Evolutionary conservation across 2,797 vertebrate species (phyloP).

Genomic region (Hydrocynus forskahlii): DNA sequence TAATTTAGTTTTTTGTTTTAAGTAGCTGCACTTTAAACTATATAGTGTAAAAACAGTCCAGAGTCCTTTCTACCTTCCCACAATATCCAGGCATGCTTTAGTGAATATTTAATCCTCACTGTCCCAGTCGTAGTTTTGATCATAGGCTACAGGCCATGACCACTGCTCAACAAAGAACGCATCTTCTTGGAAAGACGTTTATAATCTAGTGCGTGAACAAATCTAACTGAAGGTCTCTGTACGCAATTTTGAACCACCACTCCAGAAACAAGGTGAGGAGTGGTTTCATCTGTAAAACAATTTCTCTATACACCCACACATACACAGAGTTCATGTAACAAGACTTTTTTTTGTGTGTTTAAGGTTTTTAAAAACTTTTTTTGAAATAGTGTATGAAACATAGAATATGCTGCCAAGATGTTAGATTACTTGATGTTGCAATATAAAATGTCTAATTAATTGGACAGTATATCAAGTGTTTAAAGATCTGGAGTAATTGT

Average conservation of each 20-base stretch:
- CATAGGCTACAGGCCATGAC: neutral
- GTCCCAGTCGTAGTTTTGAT: neutral
- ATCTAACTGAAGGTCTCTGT: neutral
- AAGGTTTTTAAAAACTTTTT: too few relatives aligned
- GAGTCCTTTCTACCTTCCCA: neutral
- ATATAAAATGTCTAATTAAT: too few relatives aligned
- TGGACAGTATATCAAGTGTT: too few relatives aligned
- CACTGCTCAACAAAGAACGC: neutral
- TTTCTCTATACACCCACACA: neutral
- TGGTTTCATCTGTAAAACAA: neutral
- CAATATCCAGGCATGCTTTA: neutral
- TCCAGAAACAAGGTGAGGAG: neutral
- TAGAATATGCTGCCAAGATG: too few relatives aligned
- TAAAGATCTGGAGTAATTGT: too few relatives aligned
- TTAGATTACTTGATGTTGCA: too few relatives aligned
- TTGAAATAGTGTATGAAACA: too few relatives aligned
- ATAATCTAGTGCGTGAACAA: neutral
- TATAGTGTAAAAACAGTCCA: neutral
- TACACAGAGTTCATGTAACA: too few relatives aligned
- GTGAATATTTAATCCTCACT: neutral
- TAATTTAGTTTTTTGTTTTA: neutral
- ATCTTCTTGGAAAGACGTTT: neutral
- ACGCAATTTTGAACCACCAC: conserved; percentile 11
- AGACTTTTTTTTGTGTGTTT: too few relatives aligned
- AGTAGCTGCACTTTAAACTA: neutral